Evolutionary conservation across 2,888 invertebrate genomes (phyloP).

Genomic region (Ochropleura plecta): DNA sequence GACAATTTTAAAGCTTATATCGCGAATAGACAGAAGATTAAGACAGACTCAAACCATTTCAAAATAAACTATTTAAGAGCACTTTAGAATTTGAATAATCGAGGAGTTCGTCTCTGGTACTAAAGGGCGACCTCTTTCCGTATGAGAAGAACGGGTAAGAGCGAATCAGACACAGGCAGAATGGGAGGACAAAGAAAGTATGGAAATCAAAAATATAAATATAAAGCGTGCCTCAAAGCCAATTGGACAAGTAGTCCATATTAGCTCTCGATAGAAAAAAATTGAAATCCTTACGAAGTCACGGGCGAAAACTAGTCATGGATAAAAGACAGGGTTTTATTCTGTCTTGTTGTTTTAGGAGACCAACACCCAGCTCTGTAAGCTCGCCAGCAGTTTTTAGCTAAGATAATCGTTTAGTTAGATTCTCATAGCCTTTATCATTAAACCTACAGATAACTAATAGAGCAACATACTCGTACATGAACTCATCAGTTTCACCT

Average conservation of each 20-base stretch:
- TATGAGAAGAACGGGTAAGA: background rate
- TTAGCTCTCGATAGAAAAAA: no score
- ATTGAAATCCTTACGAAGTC: no score
- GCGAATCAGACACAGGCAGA: background rate
- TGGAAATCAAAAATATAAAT: no score
- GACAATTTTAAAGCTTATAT: no score
- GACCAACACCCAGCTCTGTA: no score
- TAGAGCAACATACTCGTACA: conserved; percentile 21
- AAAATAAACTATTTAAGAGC: no score
- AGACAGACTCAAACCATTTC: background rate
- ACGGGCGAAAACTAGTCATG: no score
- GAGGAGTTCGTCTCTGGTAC: no score
- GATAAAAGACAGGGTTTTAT: no score
- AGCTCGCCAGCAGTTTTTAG: background rate
- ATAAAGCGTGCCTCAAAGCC: background rate
- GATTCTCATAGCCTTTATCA: background rate
- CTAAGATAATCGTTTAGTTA: background rate
- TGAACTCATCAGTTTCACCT: conserved; percentile 68
- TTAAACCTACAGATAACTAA: conserved; percentile 10
- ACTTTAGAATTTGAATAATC: no score
- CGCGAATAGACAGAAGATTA: no score
- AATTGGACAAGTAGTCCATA: background rate
- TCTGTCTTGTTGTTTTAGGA: background rate
- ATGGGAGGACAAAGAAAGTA: background rate
- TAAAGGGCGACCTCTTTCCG: no score